Evolutionary conservation across 2,888 invertebrate species (phyloP).

Genomic region (Trilocha varians): DNA sequence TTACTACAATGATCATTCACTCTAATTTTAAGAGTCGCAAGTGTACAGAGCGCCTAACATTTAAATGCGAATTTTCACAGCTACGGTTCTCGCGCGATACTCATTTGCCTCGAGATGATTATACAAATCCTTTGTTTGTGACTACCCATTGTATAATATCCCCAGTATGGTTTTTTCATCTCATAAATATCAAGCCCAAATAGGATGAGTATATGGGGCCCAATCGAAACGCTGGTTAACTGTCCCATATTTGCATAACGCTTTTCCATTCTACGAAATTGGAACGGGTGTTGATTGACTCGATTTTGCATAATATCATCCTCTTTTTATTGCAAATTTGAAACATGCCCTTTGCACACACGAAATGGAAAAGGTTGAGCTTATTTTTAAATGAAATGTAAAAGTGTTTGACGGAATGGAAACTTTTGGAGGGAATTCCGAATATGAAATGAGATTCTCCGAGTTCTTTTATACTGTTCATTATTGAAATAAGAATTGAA

Average conservation of each 20-base stretch:
- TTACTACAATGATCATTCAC: not conserved
- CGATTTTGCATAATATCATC: not conserved
- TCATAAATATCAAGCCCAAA: conserved; percentile 23
- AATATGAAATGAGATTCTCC: no score
- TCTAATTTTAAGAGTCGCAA: conserved; percentile 4
- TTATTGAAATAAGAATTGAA: no score
- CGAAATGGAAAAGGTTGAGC: not conserved
- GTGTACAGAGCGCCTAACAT: conserved; percentile 11
- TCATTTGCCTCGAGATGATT: conserved; percentile 43
- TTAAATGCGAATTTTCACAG: conserved; percentile 21
- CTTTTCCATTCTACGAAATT: conserved; percentile 6
- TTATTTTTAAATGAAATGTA: no score
- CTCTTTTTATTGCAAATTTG: not conserved
- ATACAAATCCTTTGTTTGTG: conserved; percentile 33
- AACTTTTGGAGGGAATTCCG: no score
- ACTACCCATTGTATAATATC: conserved; percentile 25
- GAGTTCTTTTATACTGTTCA: no score
- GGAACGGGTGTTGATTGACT: conserved; percentile 3
- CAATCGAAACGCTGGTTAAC: conserved; percentile 15
- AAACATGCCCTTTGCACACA: not conserved
- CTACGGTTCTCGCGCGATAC: conserved; percentile 27
- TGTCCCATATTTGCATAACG: conserved; percentile 15
- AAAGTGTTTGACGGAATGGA: no score
- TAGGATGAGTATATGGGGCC: conserved; percentile 21
- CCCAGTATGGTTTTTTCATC: conserved; percentile 17